These are phyloP conservation scores for Hipparchia semele DNA, from an alignment of 2,888 invertebrate genomes.

Conservation along the genomic window DNA sequence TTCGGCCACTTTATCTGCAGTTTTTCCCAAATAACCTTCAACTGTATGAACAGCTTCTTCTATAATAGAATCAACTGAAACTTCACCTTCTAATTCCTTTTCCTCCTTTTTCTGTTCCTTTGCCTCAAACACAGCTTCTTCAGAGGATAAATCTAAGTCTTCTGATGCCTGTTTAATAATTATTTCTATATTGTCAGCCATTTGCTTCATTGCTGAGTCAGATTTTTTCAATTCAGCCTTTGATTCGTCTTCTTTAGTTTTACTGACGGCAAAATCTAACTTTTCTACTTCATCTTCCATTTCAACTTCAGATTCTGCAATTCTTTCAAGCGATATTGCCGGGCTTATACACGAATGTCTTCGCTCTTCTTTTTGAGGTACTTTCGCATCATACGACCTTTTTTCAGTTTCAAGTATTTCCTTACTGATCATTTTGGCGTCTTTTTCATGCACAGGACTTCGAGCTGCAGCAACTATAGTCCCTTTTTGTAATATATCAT, in stretches of 20 bases:
- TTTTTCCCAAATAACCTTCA: slow-evolving; percentile 64
- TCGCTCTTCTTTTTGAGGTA: slow-evolving; percentile 73
- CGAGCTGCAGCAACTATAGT: slow-evolving; percentile 65
- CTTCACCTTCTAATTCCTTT: slow-evolving; percentile 58
- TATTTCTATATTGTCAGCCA: slow-evolving; percentile 80
- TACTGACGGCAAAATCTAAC: slow-evolving; percentile 40
- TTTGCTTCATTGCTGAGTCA: slow-evolving; percentile 78
- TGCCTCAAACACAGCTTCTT: slow-evolving; percentile 60
- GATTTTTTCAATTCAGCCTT: slow-evolving; percentile 69
- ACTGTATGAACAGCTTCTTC: slow-evolving; percentile 75
- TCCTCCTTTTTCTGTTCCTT: slow-evolving; percentile 45
- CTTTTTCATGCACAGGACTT: slow-evolving; percentile 71
- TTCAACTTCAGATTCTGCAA: slow-evolving; percentile 76
- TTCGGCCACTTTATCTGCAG: slow-evolving; percentile 55
- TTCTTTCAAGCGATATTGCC: slow-evolving; percentile 75
- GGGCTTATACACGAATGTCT: slow-evolving; percentile 78
- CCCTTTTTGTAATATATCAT: slow-evolving; percentile 73
- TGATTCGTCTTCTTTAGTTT: slow-evolving; percentile 47
- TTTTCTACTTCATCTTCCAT: slow-evolving; percentile 67
- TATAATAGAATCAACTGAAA: slow-evolving; percentile 77
- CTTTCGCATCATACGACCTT: slow-evolving; percentile 75
- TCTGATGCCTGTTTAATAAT: slow-evolving; percentile 79
- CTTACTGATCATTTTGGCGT: slow-evolving; percentile 63
- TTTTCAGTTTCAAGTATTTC: slow-evolving; percentile 72
- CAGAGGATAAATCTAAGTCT: slow-evolving; percentile 71